phyloP scores from a whole-genome alignment of 2,888 invertebrate genomes.

The Xestia ashworthii region DNA sequence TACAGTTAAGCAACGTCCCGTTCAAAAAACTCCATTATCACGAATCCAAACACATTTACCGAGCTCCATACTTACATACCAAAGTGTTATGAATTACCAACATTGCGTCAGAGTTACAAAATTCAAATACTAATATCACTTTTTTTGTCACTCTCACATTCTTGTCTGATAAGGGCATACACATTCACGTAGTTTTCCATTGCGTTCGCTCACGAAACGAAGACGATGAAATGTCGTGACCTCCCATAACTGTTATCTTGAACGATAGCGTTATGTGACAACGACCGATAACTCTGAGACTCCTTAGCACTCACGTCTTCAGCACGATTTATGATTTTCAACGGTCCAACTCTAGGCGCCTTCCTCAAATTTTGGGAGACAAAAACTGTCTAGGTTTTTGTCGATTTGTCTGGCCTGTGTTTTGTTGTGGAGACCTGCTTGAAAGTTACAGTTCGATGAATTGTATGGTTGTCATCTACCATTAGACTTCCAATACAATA shows the following conservation, averaged over 20 bases:
- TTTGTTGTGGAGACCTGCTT: constrained; percentile 15
- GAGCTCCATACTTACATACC: constrained; percentile 10
- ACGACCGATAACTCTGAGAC: constrained; percentile 69
- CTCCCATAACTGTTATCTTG: constrained; percentile 77
- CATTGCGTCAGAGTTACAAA: constrained; percentile 49
- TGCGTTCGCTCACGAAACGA: constrained; percentile 63
- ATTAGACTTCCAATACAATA: constrained; percentile 17
- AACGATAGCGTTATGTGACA: constrained; percentile 71
- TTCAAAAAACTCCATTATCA: constrained; percentile 41
- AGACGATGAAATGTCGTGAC: constrained; percentile 72
- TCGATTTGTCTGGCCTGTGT: constrained; percentile 13
- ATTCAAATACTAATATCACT: constrained; percentile 63
- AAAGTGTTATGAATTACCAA: constrained; percentile 50
- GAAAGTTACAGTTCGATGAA: not conserved
- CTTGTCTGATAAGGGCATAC: constrained; percentile 60
- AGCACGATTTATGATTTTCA: constrained; percentile 67
- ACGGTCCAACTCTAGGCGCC: constrained; percentile 48
- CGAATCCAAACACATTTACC: constrained; percentile 57
- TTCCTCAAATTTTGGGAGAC: constrained; percentile 24
- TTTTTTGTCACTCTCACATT: constrained; percentile 63
- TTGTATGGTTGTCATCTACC: not conserved
- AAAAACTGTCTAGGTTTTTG: constrained; percentile 39
- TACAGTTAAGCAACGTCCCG: constrained; percentile 9
- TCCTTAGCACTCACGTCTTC: constrained; percentile 32
- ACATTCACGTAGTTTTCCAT: constrained; percentile 62